Percentiles rank a stretch among this genome's conserved stretches.
phyloP scores from a whole-genome alignment of 2,113 vertebrate genomes.

The Cavia porcellus region DNA sequence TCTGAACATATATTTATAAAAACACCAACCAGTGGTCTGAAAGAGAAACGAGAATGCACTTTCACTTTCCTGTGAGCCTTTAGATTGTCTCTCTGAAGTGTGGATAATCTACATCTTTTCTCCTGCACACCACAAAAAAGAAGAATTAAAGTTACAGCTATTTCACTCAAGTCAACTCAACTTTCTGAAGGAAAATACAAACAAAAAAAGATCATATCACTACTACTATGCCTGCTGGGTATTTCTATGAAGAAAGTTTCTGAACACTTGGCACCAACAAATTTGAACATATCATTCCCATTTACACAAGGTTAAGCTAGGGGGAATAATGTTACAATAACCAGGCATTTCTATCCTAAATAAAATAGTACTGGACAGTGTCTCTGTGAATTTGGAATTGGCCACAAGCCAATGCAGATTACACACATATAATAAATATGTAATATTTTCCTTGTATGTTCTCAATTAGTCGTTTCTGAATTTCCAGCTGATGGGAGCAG shows the following conservation, averaged over 20 bases:
- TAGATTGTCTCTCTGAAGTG: not conserved
- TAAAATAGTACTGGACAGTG: not conserved
- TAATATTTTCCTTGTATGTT: constrained; percentile 5
- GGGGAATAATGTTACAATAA: not conserved
- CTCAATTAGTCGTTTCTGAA: not conserved
- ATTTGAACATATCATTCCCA: not conserved
- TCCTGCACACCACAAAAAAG: not conserved
- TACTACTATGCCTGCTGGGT: not conserved
- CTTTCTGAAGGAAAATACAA: constrained; percentile 57
- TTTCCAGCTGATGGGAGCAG: not conserved
- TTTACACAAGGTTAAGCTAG: not conserved
- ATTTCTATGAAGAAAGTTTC: constrained; percentile 25
- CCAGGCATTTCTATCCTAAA: not conserved
- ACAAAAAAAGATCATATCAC: constrained; percentile 36
- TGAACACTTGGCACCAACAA: not conserved
- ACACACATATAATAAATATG: not conserved
- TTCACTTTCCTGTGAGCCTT: not conserved
- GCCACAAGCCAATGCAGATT: not conserved
- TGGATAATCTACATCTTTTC: not conserved
- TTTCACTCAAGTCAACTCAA: constrained; percentile 44
- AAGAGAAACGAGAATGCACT: not conserved
- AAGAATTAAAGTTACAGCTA: constrained; percentile 30
- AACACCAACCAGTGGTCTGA: constrained; percentile 21
- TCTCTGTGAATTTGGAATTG: not conserved
- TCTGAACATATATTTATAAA: constrained; percentile 49